A percentile compares a stretch with the other conserved stretches of the same genome.
phyloP scores from a whole-genome alignment of 2,113 vertebrate genomes.

The Thalassoma bifasciatum region DNA sequence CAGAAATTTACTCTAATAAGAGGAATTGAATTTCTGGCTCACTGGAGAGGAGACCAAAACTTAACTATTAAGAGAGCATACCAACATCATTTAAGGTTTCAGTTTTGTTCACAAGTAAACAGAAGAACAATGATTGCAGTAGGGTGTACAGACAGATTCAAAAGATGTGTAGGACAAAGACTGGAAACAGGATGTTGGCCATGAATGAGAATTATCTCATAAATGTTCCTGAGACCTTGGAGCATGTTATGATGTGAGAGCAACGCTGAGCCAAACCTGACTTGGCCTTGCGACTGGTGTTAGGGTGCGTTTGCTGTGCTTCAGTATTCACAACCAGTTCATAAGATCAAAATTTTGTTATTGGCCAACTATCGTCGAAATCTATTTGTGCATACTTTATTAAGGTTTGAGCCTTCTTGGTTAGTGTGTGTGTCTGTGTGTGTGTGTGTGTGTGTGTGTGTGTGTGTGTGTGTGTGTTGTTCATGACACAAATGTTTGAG shows the following conservation, averaged over 20 bases:
- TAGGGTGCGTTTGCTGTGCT: not conserved
- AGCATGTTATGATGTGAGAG: conserved; percentile 19
- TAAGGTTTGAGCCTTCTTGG: not conserved
- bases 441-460: not conserved
- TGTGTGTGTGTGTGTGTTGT: not conserved
- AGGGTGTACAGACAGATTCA: not conserved
- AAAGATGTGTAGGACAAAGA: not conserved
- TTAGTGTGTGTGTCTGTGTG: not conserved
- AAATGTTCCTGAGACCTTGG: conserved; percentile 1
- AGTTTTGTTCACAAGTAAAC: too few relatives aligned
- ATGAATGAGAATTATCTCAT: not conserved
- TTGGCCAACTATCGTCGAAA: not conserved
- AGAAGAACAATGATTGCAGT: not conserved
- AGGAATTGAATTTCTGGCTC: too few relatives aligned
- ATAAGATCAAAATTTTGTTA: not conserved
- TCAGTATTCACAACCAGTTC: not conserved
- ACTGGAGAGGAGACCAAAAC: too few relatives aligned
- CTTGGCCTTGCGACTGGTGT: not conserved
- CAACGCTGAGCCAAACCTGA: not conserved
- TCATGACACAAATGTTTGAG: conserved; percentile 35
- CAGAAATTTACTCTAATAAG: too few relatives aligned
- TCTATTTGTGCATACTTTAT: not conserved
- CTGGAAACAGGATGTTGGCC: not conserved
- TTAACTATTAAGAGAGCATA: too few relatives aligned
- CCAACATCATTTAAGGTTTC: too few relatives aligned